Conservation (phyloP, 2,113 vertebrate genomes). For the Cebus imitator region DNA sequence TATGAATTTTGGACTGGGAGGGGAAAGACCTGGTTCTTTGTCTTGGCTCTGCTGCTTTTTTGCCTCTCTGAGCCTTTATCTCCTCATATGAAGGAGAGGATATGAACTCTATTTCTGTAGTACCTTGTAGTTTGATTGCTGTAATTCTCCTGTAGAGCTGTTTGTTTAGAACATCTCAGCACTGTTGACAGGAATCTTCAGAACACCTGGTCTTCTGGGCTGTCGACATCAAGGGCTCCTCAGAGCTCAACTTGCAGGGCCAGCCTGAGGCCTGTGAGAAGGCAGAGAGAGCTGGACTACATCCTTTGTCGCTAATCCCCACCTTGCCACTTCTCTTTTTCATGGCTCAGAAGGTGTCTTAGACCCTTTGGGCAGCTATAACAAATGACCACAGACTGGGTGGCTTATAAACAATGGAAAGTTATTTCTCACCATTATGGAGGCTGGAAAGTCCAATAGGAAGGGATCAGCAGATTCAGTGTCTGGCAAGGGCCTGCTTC, state of each 20-base stretch:
- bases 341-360: not conserved
- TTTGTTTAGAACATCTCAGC: not conserved
- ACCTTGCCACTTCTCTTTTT: not conserved
- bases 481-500: not conserved
- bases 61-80: not conserved
- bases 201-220: not conserved
- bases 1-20: not conserved
- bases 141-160: not conserved
- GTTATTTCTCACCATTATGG: not conserved
- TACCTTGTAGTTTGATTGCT: not conserved
- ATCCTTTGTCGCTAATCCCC: not conserved
- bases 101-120: not conserved
- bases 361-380: not conserved
- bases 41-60: not conserved
- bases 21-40: not conserved
- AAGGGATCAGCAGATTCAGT: not conserved
- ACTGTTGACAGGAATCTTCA: not conserved
- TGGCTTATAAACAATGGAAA: not conserved
- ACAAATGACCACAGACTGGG: not conserved
- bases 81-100: not conserved
- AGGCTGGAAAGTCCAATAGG: not conserved
- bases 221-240: not conserved
- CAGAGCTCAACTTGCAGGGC: not conserved
- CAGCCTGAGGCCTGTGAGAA: not conserved
- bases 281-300: not conserved